Evolutionary conservation across 2,113 vertebrate genomes (phyloP).

Genomic region (Bufo bufo): DNA sequence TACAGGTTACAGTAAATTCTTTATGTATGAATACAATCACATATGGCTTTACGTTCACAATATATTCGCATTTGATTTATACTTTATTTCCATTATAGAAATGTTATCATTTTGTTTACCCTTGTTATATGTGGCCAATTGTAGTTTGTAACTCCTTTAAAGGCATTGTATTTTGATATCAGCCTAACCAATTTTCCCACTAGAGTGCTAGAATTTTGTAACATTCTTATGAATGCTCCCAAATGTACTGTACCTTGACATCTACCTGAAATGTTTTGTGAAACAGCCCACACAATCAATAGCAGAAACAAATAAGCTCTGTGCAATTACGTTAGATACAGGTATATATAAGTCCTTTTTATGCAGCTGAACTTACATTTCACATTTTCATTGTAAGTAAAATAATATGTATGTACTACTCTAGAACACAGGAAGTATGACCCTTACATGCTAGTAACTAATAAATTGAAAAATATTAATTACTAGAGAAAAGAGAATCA

Average conservation of each 20-base stretch:
- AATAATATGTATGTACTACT: neutral
- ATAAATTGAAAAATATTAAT: no score
- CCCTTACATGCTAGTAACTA: neutral
- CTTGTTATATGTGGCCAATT: constrained; percentile 35
- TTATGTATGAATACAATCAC: neutral
- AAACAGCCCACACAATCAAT: constrained; percentile 40
- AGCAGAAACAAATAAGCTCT: constrained; percentile 34
- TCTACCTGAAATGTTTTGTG: constrained; percentile 42
- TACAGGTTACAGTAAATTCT: neutral
- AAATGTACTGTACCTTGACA: constrained; percentile 46
- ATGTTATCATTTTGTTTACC: neutral
- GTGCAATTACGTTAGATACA: constrained; percentile 26
- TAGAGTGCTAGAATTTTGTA: constrained; percentile 28
- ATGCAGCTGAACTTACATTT: neutral
- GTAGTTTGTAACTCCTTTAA: constrained; percentile 12
- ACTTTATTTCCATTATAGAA: neutral
- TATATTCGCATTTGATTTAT: neutral
- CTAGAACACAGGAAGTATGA: neutral
- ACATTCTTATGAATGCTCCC: constrained; percentile 40
- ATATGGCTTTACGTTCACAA: neutral
- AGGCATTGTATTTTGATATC: neutral
- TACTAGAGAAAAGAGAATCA: no score
- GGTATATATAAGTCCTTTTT: neutral
- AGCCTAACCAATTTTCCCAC: constrained; percentile 25
- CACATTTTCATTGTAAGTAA: neutral